Evolutionary conservation across 2,888 invertebrate genomes (phyloP).

Genomic region (Caenorhabditis wallacei): DNA sequence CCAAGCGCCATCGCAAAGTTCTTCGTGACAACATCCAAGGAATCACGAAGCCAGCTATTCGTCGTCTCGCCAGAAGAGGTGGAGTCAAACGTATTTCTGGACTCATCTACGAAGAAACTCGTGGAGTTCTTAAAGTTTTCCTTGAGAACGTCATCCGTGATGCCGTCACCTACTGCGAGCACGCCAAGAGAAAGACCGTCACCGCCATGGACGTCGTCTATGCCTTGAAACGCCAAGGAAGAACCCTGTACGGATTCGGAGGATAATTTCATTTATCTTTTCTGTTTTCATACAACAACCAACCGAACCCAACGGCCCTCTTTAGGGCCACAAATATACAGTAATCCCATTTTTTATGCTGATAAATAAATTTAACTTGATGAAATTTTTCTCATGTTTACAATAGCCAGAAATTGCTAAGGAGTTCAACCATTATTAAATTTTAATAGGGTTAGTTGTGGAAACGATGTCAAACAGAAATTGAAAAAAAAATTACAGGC

Average conservation of each 20-base stretch:
- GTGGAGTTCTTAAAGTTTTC: slow-evolving; percentile 86
- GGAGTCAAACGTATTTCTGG: slow-evolving; percentile 83
- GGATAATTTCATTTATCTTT: slow-evolving; percentile 66
- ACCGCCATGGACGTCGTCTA: slow-evolving; percentile 93
- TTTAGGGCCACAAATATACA: slow-evolving; percentile 75
- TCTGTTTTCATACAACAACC: neutral
- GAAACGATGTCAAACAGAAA: too few relatives aligned
- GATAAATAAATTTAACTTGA: too few relatives aligned
- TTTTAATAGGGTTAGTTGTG: too few relatives aligned
- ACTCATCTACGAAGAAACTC: slow-evolving; percentile 70
- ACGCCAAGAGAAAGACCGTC: slow-evolving; percentile 92
- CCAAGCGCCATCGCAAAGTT: slow-evolving; percentile 87
- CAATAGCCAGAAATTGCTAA: too few relatives aligned
- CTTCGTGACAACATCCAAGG: slow-evolving; percentile 80
- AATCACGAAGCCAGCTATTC: slow-evolving; percentile 83
- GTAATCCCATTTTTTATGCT: neutral
- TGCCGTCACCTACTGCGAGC: slow-evolving; percentile 92
- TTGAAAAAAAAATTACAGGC: too few relatives aligned
- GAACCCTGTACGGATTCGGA: slow-evolving; percentile 88
- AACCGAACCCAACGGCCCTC: slow-evolving; percentile 79
- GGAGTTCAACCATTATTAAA: too few relatives aligned
- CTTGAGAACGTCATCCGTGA: slow-evolving; percentile 91
- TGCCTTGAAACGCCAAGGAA: slow-evolving; percentile 90
- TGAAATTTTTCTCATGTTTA: too few relatives aligned
- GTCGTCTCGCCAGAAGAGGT: slow-evolving; percentile 85